phyloP scores from a whole-genome alignment of 1,140 invertebrate species.

The Drosophila erecta region DNA sequence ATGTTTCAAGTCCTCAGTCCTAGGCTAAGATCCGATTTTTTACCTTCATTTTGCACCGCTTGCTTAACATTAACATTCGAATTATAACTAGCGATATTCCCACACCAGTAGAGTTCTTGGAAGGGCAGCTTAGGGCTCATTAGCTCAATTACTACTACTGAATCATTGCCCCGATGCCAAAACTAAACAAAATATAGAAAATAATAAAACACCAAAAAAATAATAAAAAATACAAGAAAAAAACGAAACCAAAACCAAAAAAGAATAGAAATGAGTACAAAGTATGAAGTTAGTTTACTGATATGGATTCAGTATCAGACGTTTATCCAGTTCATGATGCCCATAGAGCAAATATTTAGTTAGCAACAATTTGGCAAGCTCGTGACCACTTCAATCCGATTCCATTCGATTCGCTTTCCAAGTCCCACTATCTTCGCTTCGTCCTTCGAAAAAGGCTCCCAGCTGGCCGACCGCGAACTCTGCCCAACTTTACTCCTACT shows the following conservation, averaged over 20 bases:
- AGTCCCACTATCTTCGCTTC: slow-evolving; percentile 19
- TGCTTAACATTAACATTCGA: slow-evolving; percentile 17
- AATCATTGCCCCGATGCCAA: slow-evolving; percentile 51
- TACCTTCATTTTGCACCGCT: slow-evolving; percentile 6
- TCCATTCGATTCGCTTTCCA: slow-evolving; percentile 10
- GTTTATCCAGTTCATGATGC: slow-evolving; percentile 7
- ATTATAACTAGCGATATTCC: slow-evolving; percentile 14
- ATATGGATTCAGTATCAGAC: slow-evolving; percentile 36
- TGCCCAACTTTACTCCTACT: slow-evolving; percentile 4
- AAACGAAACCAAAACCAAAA: slow-evolving; percentile 2
- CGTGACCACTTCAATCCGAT: slow-evolving; percentile 11
- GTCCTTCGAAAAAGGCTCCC: slow-evolving; percentile 1
- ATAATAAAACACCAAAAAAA: background rate
- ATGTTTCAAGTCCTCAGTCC: slow-evolving; percentile 14
- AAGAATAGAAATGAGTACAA: slow-evolving; percentile 54
- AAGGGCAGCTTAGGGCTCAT: slow-evolving; percentile 27
- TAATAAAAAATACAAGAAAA: background rate
- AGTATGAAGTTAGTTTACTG: slow-evolving; percentile 42
- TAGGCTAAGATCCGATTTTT: slow-evolving; percentile 24
- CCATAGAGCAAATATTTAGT: slow-evolving; percentile 23
- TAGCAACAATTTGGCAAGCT: slow-evolving; percentile 22
- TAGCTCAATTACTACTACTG: slow-evolving; percentile 20
- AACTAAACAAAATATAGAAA: slow-evolving; percentile 3
- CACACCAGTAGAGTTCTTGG: slow-evolving; percentile 37
- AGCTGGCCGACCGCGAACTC: slow-evolving; percentile 1